Percentiles rank a stretch among this genome's conserved stretches.
These are phyloP conservation scores for Psylliodes chrysocephalus DNA, from an alignment of 2,888 invertebrate species.

Conservation along the genomic window DNA sequence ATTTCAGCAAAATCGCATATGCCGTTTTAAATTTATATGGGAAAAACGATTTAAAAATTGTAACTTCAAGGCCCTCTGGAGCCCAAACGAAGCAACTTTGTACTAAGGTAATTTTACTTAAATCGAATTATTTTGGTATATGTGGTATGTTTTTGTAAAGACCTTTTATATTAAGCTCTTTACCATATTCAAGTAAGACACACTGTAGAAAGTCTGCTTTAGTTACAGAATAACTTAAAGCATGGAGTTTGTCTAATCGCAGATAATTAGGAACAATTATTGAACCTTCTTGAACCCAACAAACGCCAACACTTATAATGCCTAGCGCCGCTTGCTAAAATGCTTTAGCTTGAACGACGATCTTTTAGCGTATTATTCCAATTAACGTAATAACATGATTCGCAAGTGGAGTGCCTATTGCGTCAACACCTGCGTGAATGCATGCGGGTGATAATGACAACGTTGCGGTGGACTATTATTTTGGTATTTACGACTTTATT, in stretches of 20 bases:
- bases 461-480: slow-evolving; percentile 10
- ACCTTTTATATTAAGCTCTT: too few relatives aligned
- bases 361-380: slow-evolving; percentile 17
- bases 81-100: too few relatives aligned
- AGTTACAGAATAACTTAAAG: background rate
- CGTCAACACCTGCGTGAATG: slow-evolving; percentile 23
- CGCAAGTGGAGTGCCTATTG: slow-evolving; percentile 4
- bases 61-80: too few relatives aligned
- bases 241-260: background rate
- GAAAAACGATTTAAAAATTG: too few relatives aligned
- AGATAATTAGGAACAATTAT: slow-evolving; percentile 2
- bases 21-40: too few relatives aligned
- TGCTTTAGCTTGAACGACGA: slow-evolving; percentile 6
- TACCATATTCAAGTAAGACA: too few relatives aligned
- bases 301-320: slow-evolving; percentile 8
- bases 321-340: background rate
- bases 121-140: too few relatives aligned
- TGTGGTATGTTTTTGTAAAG: too few relatives aligned
- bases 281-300: slow-evolving; percentile 22
- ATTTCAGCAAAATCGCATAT: too few relatives aligned
- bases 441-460: slow-evolving; percentile 22
- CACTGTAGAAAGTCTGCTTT: background rate
- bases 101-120: too few relatives aligned
- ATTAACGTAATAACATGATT: slow-evolving; percentile 20
- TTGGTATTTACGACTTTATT: slow-evolving; percentile 21